Base-by-base conservation (phyloP, 2,888 invertebrate species). In the Branchipolynoe longqiensis region DNA sequence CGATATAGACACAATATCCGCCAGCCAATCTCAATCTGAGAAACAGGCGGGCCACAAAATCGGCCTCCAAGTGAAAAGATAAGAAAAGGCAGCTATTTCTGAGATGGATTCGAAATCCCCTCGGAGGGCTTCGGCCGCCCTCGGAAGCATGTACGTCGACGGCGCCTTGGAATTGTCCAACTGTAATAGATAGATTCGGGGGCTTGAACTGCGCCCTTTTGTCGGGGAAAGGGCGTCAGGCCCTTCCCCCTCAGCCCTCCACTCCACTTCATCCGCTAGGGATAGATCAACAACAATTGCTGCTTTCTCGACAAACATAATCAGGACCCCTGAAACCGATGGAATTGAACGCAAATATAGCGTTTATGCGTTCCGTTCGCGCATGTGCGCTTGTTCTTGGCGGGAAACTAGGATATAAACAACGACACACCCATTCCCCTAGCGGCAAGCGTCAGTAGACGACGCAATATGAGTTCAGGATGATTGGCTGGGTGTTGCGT, bases 1-100 rank as follows among this genome's bases (percentile, higher is more conserved):
- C 38, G 69, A 69, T 69, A 69, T 69, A 36, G 69, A 69, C 69
- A 69, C 69, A 69, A 69, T 69, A 69, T 69, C 69, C 36, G 69
- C 33, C 18, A 69, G 36, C 36, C 69, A 33, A 69, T 69, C 69
- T 69, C 38, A 12, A 69, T 69, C 69, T 69, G 36, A 69, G 69
- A 69, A n/a, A n/a, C 8, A 36, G 69, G 69, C 36, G 22, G 36
- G 6, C 22, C 36, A 69, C 69, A 69, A 69, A 69, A 69, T 69
- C 69, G 69, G 36, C 38, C 69, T 36, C 38, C 69, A 69, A 69
- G 69, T 69, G 36, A 69, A 69, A 69, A 69, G 69, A 69, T 69
- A 69, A 69, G 69, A 69, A 36, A 69, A 33, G 14, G 38, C 69
- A 0, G 2, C 36, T 18, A 33, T 22, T 69, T 22, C n/a, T 36